Conservation (phyloP, 2,888 invertebrate genomes). For the Macrophya alboannulata region DNA sequence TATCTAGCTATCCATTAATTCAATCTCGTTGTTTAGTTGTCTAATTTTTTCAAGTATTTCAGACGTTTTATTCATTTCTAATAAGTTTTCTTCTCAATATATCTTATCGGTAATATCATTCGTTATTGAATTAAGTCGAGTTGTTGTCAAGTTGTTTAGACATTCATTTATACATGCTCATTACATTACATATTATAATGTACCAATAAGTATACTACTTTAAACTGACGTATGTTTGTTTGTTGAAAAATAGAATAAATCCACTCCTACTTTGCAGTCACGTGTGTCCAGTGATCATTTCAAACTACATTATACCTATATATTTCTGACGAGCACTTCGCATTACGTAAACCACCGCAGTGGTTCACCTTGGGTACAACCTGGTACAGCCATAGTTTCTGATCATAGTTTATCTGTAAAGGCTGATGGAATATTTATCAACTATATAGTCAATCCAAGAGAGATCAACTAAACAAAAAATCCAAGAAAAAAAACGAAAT, state of each 20-base stretch:
- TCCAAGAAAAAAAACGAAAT: neutral
- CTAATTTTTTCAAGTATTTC: no score
- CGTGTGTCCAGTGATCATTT: conserved; percentile 18
- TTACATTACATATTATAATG: neutral
- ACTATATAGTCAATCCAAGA: neutral
- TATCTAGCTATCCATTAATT: neutral
- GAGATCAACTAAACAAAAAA: no score
- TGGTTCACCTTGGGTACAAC: conserved; percentile 52
- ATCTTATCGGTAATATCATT: no score
- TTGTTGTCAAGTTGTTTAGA: neutral
- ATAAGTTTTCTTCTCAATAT: no score
- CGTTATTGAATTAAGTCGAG: no score
- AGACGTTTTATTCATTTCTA: no score
- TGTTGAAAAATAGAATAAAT: neutral
- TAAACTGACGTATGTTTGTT: neutral
- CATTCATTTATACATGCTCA: neutral
- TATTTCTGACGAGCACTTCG: neutral
- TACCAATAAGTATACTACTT: neutral
- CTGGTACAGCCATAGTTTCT: conserved; percentile 23
- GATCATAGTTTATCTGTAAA: conserved; percentile 23
- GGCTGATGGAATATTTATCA: neutral
- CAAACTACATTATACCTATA: no score
- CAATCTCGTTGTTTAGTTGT: neutral
- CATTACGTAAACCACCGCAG: conserved; percentile 26
- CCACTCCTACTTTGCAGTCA: neutral